phyloP scores from a whole-genome alignment of 2,797 vertebrate species.

The Craterocephalus amniculus region DNA sequence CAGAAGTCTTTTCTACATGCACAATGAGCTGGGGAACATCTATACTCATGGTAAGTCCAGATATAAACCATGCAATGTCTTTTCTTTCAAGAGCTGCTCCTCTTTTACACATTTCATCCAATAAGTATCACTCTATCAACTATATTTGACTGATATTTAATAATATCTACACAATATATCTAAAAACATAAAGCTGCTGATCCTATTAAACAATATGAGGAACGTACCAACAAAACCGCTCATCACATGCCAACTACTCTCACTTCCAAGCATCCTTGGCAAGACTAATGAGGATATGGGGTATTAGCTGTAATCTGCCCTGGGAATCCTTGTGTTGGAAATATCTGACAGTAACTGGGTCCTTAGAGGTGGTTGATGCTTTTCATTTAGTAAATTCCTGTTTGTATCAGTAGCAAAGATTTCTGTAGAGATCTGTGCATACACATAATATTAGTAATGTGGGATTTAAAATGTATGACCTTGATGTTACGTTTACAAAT shows the following conservation, averaged over 20 bases:
- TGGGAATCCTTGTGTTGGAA: slow-evolving; percentile 71
- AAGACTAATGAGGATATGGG: slow-evolving; percentile 66
- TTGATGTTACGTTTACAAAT: background rate
- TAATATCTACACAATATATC: background rate
- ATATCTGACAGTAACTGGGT: slow-evolving; percentile 53
- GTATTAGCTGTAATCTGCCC: slow-evolving; percentile 81
- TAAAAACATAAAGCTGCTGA: background rate
- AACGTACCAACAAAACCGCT: slow-evolving; percentile 17
- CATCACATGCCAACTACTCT: slow-evolving; percentile 61
- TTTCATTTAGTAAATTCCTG: slow-evolving; percentile 10
- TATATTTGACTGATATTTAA: background rate
- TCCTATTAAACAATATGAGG: background rate
- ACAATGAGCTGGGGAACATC: slow-evolving; percentile 95
- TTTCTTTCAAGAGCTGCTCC: background rate
- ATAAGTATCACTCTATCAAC: background rate
- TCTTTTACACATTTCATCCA: background rate
- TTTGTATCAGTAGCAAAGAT: background rate
- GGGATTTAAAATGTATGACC: background rate
- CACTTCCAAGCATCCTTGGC: slow-evolving; percentile 57
- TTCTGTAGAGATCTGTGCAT: background rate
- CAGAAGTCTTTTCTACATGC: slow-evolving; percentile 91
- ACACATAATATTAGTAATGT: background rate
- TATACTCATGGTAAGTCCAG: slow-evolving; percentile 90
- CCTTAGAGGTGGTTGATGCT: slow-evolving; percentile 34
- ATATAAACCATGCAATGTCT: background rate